phyloP scores from a whole-genome alignment of 2,797 vertebrate species.

The Chloroceryle inda region DNA sequence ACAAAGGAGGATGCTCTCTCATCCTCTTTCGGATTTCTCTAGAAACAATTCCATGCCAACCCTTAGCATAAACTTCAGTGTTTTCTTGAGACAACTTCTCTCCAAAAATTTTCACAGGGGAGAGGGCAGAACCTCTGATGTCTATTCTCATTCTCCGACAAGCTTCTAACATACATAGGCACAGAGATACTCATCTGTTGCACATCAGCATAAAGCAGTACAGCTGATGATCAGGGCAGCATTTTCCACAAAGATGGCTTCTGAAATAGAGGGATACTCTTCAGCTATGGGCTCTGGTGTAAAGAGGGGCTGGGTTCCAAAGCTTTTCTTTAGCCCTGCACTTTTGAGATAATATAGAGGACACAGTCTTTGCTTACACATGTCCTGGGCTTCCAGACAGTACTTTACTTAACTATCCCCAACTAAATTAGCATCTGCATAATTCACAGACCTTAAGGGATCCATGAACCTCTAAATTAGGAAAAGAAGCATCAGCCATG shows the following conservation, averaged over 20 bases:
- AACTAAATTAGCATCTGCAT: background rate
- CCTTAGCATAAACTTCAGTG: rapidly evolving
- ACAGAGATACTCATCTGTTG: background rate
- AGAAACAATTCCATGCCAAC: background rate
- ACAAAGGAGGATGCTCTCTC: background rate
- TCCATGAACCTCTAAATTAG: background rate
- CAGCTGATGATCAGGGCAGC: background rate
- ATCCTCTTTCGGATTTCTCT: background rate
- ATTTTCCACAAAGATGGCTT: background rate
- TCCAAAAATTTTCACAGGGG: background rate
- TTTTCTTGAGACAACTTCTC: background rate
- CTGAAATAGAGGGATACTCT: background rate
- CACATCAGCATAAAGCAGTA: background rate
- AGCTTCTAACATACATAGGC: background rate
- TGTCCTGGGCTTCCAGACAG: background rate
- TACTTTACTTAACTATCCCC: background rate
- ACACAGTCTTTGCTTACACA: background rate
- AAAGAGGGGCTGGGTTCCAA: background rate
- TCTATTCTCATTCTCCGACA: background rate
- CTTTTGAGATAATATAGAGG: background rate
- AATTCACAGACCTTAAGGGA: background rate
- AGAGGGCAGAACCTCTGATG: background rate
- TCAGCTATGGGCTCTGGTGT: background rate
- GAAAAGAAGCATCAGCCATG: background rate
- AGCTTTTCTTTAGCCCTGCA: background rate